Evolutionary conservation across 2,797 vertebrate species (phyloP), one percentile per base, ranked within the genome.

Genomic region (Momotus momota): DNA sequence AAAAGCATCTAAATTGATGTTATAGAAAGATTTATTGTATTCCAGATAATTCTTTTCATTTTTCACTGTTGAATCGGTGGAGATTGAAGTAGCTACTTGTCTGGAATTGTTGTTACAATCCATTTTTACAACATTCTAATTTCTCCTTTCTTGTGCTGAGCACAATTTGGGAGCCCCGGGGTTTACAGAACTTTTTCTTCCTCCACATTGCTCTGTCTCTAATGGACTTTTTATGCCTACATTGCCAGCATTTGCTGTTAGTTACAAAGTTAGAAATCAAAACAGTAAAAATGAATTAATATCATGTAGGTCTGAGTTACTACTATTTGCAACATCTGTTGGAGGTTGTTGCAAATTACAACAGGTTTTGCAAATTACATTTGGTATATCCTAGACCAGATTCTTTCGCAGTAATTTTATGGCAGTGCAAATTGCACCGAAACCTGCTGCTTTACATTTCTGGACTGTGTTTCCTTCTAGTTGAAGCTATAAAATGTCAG

Each of bases 21-120:
- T 65, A 58, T 9, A 79, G 20, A 45, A 55, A 64, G 33, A 35
- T 38, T 67, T 1, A 20, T 61, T 41, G 12, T 71, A 52, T 51
- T 90, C 33, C 51, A 77, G 72, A 45, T 83, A 49, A 81, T 20
- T 57, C 5, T 33, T 77, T 80, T 87, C 14, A 9, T 21, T 45
- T 90, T 89, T 54, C 17, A 45, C 29, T 87, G 14, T 88, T 79
- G 71, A 70, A 41, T 77, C 94, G 80, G 35, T 95, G 71, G 54
- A 80, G 35, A 71, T 35, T 73, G 84, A 95, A 92, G 74, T 90
- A 83, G 71, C 58, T 66, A 45, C 81, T 88, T 79, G 43, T 94
- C 69, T 97, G 87, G 75, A 95, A 91, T 89, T 88, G 74, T 90
- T 84, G 38, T 0, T 38, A 58, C 86, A 74, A 95, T 74, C 20